Base-by-base conservation (phyloP, 2,113 vertebrate species). In the Percina caprodes region DNA sequence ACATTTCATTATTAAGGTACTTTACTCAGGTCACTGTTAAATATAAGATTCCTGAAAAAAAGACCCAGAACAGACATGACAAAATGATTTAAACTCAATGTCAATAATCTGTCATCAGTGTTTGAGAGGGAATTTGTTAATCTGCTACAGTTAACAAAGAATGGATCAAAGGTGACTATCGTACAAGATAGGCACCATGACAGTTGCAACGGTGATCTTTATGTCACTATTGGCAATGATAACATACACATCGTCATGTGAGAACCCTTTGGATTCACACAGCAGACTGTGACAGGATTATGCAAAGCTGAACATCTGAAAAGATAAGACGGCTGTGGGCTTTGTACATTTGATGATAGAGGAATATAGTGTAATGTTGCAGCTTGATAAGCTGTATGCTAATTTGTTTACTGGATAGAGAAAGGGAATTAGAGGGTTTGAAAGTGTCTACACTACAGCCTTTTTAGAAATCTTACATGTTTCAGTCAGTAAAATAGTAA, bases 311-410 rank as follows among this genome's bases (percentile, higher is more conserved):
- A 63, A 49, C 6, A 23, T 68, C 60, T 81, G 24, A 68, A 16
- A 21, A 77, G 82, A 89, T 89, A 89, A 56, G 63, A 15, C 0
- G 9, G 10, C 49, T 68, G 23, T 21, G 8, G 59, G 56, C 56
- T 84, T 88, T 87, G 87, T 56, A 58, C 67, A 7, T 45, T 45
- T 67, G 45, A 30, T 79, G 70, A 83, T 80, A 75, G 69, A 14
- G 23, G 55, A 60, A 52, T 24, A 76, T 21, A 49, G 15, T 63
- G 35, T 14, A 26, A 51, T 19, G 51, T 1, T 54, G 21, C 14
- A 14, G 49, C 23, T 23, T 78, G 88, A 91, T 91, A 90, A 79
- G 10, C 14, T 72, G 77, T 35, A 8, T 75, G 85, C 19, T 89
- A 77, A 88, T 68, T 60, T 23, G 9, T 61, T 54, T 21, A 13